Evolutionary conservation across 2,888 invertebrate species (phyloP), one percentile per base, ranked within the genome.

Genomic region (Anoplius nigerrimus): DNA sequence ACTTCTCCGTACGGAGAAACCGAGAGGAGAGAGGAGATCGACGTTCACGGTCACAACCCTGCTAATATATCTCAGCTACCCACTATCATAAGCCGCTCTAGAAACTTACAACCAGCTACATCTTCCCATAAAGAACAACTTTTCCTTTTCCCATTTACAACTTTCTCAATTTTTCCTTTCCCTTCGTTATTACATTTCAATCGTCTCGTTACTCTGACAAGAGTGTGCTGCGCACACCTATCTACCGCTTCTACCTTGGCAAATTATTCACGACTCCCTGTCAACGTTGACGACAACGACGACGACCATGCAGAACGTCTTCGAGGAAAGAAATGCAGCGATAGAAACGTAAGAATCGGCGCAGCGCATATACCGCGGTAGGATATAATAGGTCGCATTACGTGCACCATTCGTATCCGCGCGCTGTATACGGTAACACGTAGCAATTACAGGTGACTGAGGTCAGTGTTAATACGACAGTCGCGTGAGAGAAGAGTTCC

Each of bases 391-490:
- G 52, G 66, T 63, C 73, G 75, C 69, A 76, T 82, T 82, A 82
- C 80, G 75, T 80, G 70, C 62, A 53, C 68, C 66, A 69, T 75
- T 51, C 60, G 63, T 69, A 66, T 62, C 75, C 74, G 67, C 55
- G 65, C 42, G n/a, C n/a, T n/a, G 59, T 66, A 69, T 66, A 71
- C 55, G 69, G 61, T 70, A 78, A 77, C 75, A 78, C 75, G 76
- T 85, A 83, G 86, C 84, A 88, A 88, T 88, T 88, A 87, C 80
- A 88, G 85, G 86, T 86, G 86, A 86, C 82, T 85, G 84, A 87
- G 88, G 88, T 88, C 88, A 88, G 86, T 87, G 86, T 87, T 88
- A 87, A 88, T 88, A 86, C 76, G 84, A 82, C 82, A 79, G 79
- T 88, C 82, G 88, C 88, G 87, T 87, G 87, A 85, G 86, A 86